Base-by-base conservation (phyloP, 2,797 vertebrate genomes). In the Helicolenus hilgendorfi region DNA sequence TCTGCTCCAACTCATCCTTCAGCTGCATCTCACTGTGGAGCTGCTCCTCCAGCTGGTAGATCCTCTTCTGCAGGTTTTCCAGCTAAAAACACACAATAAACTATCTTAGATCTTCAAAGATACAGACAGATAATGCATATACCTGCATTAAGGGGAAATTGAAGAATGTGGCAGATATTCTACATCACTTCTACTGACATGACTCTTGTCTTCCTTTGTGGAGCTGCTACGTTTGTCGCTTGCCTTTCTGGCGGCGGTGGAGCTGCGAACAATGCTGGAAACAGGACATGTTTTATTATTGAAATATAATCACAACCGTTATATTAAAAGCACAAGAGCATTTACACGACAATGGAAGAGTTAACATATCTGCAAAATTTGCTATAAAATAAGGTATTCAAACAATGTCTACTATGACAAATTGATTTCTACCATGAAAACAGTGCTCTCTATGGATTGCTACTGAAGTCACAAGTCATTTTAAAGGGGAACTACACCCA, bases 1-100 rank as follows among this genome's bases (percentile, higher is more conserved):
- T 99, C 81, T 99, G 99, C 88, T 99, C 99, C 97, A 99, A 97
- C 96, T 99, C 99, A 94, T 99, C 99, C 96, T 99, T 99, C 82
- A 98, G 94, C 80, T 99, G 99, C 98, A 99, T 99, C 97, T 99
- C 99, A 93, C 97, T 98, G 92, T 99, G 98, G 73, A 99, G 97
- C 86, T 99, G 98, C 95, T 99, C 99, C 96, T 99, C 98, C 90
- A 99, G 97, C 81, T 99, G 98, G 94, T 98, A 98, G 83, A 99
- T 97, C 92, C 97, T 98, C 97, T 99, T 99, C 94, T 99, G 98
- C 94, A 99, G 97, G 94, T 98, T 99, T 97, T 99, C 99, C 96
- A 99, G 91, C 99, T 99, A 91, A 88, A 95, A 83, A 79, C 53
- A 81, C 5, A 35, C 2, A 70, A 58, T 9, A 26, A 78, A 79